Evolutionary conservation across 2,888 invertebrate genomes (phyloP), one percentile per base, ranked within the genome.

Genomic region (Hybos culiciformis): DNA sequence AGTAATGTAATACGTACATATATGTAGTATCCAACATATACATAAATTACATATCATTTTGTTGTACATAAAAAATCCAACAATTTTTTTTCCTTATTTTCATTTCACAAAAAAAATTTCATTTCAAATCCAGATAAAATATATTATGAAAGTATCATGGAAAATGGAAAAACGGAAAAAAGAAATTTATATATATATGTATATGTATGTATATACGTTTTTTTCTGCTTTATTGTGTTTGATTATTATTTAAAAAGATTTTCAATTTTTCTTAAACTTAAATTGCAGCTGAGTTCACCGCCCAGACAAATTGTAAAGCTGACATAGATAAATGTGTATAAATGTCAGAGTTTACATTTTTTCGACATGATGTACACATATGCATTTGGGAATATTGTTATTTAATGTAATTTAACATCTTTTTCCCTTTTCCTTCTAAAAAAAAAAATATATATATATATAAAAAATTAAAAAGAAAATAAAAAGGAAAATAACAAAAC

Each of bases 221-320:
- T 4, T 26, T 26, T 26, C 12, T 26, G 9, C 12, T 26, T 4
- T 26, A 12, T 4, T 26, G 12, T 5, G 12, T n/a, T n/a, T 29
- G n/a, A 29, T 29, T 5, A n/a, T 29, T n/a, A n/a, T n/a, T 29
- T 29, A 9, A n/a, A 7, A 29, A 29, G n/a, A n/a, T 36, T 41
- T 41, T 41, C 34, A 34, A 41, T 36, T 41, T 41, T 36, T 41
- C 37, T 36, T 41, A 26, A 21, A 41, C 36, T 29, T 41, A 36
- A 36, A 21, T 19, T 42, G 37, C 42, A 42, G 42, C 37, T 42
- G 42, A 37, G 37, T 37, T 42, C 42, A 42, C 42, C 42, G 31
- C 37, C 29, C 37, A 42, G 29, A 42, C 37, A 42, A 42, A 42
- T 42, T 42, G 42, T 32, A 37, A 20, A 37, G 37, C 42, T 29